Evolutionary conservation across 2,113 vertebrate species (phyloP).

Genomic region (Cyphomyrus plagiostoma): DNA sequence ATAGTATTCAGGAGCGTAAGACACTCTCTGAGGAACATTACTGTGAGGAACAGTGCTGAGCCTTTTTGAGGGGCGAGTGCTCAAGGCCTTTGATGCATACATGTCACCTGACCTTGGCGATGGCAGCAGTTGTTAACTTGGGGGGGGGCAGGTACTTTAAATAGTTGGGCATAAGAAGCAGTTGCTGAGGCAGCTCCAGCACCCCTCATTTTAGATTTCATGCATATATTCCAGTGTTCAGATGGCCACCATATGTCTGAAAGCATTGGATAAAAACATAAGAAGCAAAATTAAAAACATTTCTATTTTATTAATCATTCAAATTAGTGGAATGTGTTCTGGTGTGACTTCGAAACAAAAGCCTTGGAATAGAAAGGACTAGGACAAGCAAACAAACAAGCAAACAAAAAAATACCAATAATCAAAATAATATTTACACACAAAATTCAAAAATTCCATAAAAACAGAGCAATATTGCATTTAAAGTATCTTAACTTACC

Average conservation of each 20-base stretch:
- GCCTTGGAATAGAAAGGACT: constrained; percentile 16
- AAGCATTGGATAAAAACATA: neutral
- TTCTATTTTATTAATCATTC: neutral
- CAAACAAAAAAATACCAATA: neutral
- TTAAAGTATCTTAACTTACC: neutral
- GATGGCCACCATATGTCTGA: neutral
- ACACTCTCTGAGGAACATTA: neutral
- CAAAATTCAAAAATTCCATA: neutral
- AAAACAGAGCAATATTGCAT: neutral
- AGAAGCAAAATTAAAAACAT: neutral
- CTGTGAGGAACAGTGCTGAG: neutral
- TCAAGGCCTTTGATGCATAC: neutral
- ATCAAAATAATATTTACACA: neutral
- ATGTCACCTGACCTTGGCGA: neutral
- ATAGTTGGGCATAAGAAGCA: constrained; percentile 56
- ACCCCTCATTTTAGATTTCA: constrained; percentile 53
- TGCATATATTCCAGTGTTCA: constrained; percentile 42
- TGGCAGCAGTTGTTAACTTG: neutral
- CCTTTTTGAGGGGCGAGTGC: neutral
- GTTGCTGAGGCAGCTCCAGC: constrained; percentile 62
- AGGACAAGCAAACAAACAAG: neutral
- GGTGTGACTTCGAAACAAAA: neutral
- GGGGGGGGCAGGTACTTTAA: constrained; percentile 56
- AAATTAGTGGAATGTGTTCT: neutral
- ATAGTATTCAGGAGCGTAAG: neutral